Evolutionary conservation across 2,888 invertebrate genomes (phyloP), one percentile per base, ranked within the genome.

Genomic region (Athalia cordata): DNA sequence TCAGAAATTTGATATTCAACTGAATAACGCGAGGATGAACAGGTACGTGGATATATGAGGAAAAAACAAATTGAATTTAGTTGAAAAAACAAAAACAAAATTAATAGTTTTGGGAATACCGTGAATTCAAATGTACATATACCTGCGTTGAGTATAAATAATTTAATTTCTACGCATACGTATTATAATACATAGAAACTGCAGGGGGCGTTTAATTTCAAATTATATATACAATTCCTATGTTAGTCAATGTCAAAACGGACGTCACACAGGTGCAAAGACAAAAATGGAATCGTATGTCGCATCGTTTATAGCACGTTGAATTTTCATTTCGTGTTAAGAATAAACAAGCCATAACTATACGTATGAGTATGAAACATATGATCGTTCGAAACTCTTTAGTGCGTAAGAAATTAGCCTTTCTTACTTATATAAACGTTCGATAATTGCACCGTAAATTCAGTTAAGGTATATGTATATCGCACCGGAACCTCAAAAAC

Each of bases 201-300:
- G 29, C 29, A 29, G 55, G 11, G 7, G 9, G n/a, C 55, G n/a
- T 1, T 9, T 11, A n/a, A 11, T 4, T 9, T 55, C n/a, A 55
- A 4, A 55, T 11, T 55, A 55, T 55, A 72, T 3, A 52, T 59
- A 5, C 7, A 47, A 72, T 72, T 13, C 72, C 57, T 29, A 29
- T 45, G 47, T 72, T 72, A 29, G 59, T 72, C 72, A 72, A 72
- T 72, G 72, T 72, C 59, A 47, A 57, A 72, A 57, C 72, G 72
- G 47, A 72, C 72, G 72, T 72, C 52, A 72, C 72, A 72, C 72
- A 72, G 72, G 72, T 72, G 72, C 72, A 68, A 50, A 62, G n/a
- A 72, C 72, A 72, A 59, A 59, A 59, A 72, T 72, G 72, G 72
- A 72, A 72, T 72, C 45, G 59, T 9, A 13, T 49, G 66, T 5